These are phyloP conservation scores for Erannis defoliaria DNA, from an alignment of 2,888 invertebrate species.

Conservation along the genomic window DNA sequence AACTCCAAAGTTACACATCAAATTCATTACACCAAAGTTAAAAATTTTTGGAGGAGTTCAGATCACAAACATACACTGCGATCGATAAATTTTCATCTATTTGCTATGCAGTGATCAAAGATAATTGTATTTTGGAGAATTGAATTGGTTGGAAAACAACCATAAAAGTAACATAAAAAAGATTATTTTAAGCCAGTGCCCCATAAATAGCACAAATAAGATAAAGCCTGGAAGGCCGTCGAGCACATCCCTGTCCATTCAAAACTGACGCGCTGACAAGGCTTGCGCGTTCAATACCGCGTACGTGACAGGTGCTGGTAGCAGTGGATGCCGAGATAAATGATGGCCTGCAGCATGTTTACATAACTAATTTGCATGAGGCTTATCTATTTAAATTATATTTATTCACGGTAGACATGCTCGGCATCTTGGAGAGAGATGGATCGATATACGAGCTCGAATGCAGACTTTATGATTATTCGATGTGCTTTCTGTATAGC, in stretches of 20 bases:
- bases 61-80: too few species aligned
- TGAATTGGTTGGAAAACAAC: too few species aligned
- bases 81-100: too few species aligned
- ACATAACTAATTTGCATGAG: conserved; percentile 37
- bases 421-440: conserved; percentile 6
- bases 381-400: conserved; percentile 38
- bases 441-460: conserved; percentile 1
- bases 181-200: conserved; percentile 1
- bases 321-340: conserved; percentile 43
- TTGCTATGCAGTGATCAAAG: too few species aligned
- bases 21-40: too few species aligned
- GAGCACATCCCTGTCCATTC: conserved; percentile 12
- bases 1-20: too few species aligned
- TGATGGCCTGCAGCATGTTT: conserved; percentile 45
- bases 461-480: conserved; percentile 1
- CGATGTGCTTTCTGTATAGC: too few species aligned
- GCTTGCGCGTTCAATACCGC: conserved; percentile 36
- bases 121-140: too few species aligned
- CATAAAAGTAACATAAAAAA: neutral
- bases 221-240: conserved; percentile 14
- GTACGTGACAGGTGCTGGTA: conserved; percentile 48
- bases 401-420: conserved; percentile 25
- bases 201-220: conserved; percentile 26
- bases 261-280: conserved; percentile 24
- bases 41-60: too few species aligned